These are phyloP conservation scores for Takifugu rubripes DNA, from an alignment of 2,797 vertebrate genomes.

Conservation along the genomic window DNA sequence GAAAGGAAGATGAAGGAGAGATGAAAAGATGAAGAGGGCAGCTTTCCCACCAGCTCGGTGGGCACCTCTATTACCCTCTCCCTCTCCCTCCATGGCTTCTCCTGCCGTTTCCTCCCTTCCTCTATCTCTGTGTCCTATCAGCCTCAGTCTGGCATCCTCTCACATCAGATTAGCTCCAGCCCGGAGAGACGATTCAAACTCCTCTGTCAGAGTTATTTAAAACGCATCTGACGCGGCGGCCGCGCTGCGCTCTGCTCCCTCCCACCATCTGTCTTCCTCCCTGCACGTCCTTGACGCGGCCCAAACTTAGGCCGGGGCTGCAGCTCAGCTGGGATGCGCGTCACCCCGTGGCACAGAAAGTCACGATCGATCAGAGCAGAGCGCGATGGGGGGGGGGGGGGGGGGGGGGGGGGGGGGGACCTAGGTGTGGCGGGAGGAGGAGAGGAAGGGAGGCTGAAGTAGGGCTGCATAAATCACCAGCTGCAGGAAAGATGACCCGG, in stretches of 20 bases:
- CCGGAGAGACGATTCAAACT: slow-evolving; percentile 73
- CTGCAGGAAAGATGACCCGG: slow-evolving; percentile 37
- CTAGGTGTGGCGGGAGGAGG: slow-evolving; percentile 56
- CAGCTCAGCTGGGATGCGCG: slow-evolving; percentile 56
- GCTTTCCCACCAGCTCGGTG: slow-evolving; percentile 77
- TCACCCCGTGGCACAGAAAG: slow-evolving; percentile 62
- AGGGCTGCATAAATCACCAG: slow-evolving; percentile 43
- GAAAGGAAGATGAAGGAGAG: slow-evolving; percentile 66
- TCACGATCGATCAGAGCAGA: slow-evolving; percentile 72
- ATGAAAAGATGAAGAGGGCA: slow-evolving; percentile 72
- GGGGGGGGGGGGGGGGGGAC: slow-evolving; percentile 36
- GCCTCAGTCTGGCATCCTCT: slow-evolving; percentile 74
- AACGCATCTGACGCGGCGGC: slow-evolving; percentile 64
- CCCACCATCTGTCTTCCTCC: slow-evolving; percentile 53
- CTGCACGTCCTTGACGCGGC: slow-evolving; percentile 64
- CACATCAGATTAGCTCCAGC: slow-evolving; percentile 78
- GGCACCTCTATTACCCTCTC: slow-evolving; percentile 72
- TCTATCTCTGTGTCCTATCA: slow-evolving; percentile 71
- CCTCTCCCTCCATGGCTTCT: slow-evolving; percentile 37
- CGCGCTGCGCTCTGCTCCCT: slow-evolving; percentile 41
- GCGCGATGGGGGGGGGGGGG: slow-evolving; percentile 36
- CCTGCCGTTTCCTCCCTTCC: slow-evolving; percentile 42
- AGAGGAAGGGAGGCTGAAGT: slow-evolving; percentile 49
- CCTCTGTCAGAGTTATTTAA: slow-evolving; percentile 81
- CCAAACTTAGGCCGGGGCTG: slow-evolving; percentile 51